Evolutionary conservation across 1,140 invertebrate species (phyloP).

Genomic region (Macrostomum lignano): DNA sequence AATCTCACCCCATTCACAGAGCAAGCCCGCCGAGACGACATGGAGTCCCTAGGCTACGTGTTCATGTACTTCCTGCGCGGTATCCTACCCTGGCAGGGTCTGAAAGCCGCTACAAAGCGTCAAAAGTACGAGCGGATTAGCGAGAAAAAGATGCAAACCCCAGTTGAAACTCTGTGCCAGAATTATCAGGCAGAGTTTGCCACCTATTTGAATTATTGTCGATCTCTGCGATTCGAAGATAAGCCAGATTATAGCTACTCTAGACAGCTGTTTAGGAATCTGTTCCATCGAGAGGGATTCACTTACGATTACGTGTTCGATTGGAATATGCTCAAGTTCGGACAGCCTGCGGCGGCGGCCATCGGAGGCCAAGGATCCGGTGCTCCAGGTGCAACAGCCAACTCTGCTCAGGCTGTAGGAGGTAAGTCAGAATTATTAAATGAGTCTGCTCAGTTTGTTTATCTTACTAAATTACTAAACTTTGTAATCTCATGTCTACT

Average conservation of each 20-base stretch:
- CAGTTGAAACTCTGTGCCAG: conserved; percentile 3
- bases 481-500: too few relatives aligned
- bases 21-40: conserved; percentile 26
- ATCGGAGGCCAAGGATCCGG: too few relatives aligned
- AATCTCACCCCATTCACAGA: conserved; percentile 7
- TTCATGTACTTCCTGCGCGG: conserved; percentile 29
- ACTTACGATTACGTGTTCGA: too few relatives aligned
- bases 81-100: conserved; percentile 22
- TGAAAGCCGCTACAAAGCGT: too few relatives aligned
- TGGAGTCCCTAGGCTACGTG: conserved; percentile 32
- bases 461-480: too few relatives aligned
- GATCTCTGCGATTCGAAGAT: conserved; percentile 35
- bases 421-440: too few relatives aligned
- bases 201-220: conserved; percentile 35
- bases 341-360: too few relatives aligned
- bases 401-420: too few relatives aligned
- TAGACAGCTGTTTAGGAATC: conserved; percentile 32
- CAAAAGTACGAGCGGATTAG: too few relatives aligned
- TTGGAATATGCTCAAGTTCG: conserved; percentile 33
- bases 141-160: too few relatives aligned
- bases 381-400: too few relatives aligned
- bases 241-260: conserved; percentile 36
- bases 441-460: too few relatives aligned
- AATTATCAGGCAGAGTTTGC: conserved; percentile 35
- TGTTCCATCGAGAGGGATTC: conserved; percentile 34